Base-by-base conservation (phyloP, 1,140 invertebrate genomes). In the Drosophila ananassae region DNA sequence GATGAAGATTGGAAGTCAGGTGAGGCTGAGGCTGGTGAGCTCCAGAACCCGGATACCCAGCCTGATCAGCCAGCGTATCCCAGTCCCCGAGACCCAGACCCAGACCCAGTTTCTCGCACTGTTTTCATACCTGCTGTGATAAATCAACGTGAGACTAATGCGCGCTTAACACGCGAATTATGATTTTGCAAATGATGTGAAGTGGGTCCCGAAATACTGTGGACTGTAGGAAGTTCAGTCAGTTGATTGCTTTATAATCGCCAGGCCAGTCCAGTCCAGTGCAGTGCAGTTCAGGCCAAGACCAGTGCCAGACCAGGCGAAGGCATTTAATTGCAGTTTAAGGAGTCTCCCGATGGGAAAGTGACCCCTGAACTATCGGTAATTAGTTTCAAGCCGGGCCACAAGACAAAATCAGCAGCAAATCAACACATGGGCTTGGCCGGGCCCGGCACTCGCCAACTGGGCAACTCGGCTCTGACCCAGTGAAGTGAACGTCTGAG, bases 81-180 rank as follows among this genome's bases (percentile, higher is more conserved):
- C 25, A 28, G 25, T 6, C 25, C 50, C 22, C 58, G 10, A 63
- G 48, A 73, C 34, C 74, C 34, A 74, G 79, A 83, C 72, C 72
- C 64, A 85, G 82, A 85, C 82, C 82, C 82, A 85, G 82, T 85
- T 85, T 78, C 55, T 56, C 52, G 61, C 63, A 64, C 73, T 52
- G 58, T 60, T 66, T 50, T 50, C 59, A 58, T 76, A 82, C 75
- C 83, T 83, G 83, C 83, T 89, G 83, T 89, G 83, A 89, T 89
- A 89, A 89, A 89, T 89, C 83, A 90, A 90, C 87, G 87, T 90
- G 87, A 90, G 87, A 82, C 87, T 90, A 90, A 90, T 90, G 87
- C 87, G 78, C 77, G 69, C 87, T 90, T 90, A 90, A 75, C 87
- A 90, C 87, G 87, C 87, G 87, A 90, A 90, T 90, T 90, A 90